These are phyloP conservation scores for Drosophila persimilis DNA, from an alignment of 1,140 invertebrate genomes.

Conservation along the genomic window DNA sequence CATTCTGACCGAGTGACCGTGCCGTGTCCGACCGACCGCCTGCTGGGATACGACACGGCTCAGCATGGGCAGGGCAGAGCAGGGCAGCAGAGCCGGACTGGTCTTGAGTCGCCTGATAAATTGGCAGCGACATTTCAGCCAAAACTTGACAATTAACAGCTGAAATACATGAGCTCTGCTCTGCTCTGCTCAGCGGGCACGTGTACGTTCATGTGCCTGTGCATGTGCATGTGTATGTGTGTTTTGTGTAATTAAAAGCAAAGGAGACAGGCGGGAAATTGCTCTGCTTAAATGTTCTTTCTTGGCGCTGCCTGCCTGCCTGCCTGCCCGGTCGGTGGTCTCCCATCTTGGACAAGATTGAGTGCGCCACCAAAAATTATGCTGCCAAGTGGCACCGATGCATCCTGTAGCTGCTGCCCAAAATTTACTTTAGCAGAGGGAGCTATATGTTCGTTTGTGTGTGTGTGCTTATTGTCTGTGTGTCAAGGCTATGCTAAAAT, in stretches of 20 bases:
- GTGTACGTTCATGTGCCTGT: conserved; percentile 13
- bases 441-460: conserved; percentile 10
- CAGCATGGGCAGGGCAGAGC: conserved; percentile 30
- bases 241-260: conserved; percentile 71
- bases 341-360: conserved; percentile 67
- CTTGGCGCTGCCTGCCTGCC: neutral
- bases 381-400: conserved; percentile 57
- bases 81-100: conserved; percentile 11
- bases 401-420: conserved; percentile 2
- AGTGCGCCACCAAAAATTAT: conserved; percentile 68
- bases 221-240: conserved; percentile 7
- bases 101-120: conserved; percentile 63
- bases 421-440: conserved; percentile 44
- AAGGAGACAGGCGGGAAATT: conserved; percentile 68
- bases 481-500: conserved; percentile 72
- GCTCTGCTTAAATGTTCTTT: conserved; percentile 65
- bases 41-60: conserved; percentile 24
- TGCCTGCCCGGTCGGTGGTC: conserved; percentile 58
- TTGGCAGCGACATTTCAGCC: conserved; percentile 79
- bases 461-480: conserved; percentile 48
- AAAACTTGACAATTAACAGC: conserved; percentile 75
- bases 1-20: conserved; percentile 15
- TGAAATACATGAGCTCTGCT: conserved; percentile 39
- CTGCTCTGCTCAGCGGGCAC: neutral
- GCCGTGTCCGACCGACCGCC: conserved; percentile 11